These are phyloP conservation scores for Lumbricus terrestris DNA, from an alignment of 2,888 invertebrate genomes.

Conservation along the genomic window DNA sequence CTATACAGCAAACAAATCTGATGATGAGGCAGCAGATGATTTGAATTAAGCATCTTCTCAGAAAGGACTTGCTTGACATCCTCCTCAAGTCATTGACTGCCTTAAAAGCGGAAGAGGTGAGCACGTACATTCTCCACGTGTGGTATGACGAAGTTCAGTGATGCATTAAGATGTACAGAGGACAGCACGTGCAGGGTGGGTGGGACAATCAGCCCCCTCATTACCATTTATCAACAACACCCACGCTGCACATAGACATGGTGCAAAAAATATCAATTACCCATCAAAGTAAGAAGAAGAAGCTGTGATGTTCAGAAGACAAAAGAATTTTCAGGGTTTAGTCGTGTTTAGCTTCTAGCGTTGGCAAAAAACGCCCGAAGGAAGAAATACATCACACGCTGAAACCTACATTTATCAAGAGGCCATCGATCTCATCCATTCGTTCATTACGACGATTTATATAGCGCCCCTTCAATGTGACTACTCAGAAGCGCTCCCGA, in stretches of 20 bases:
- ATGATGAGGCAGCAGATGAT: background rate
- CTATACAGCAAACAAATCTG: background rate
- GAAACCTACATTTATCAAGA: background rate
- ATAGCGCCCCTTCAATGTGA: no score
- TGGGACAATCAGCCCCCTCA: background rate
- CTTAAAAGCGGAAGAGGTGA: background rate
- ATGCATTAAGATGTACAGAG: background rate
- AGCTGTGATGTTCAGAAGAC: background rate
- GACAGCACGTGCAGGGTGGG: background rate
- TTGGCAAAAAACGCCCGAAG: background rate
- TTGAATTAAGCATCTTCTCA: background rate
- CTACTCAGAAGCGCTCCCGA: no score
- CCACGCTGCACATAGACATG: background rate
- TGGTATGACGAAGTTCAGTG: background rate
- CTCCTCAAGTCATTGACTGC: background rate
- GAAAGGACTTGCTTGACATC: background rate
- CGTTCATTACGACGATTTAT: no score
- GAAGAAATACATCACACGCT: background rate
- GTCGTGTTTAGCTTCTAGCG: background rate
- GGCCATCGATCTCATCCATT: no score
- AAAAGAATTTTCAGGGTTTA: background rate
- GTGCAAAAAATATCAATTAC: slow-evolving; percentile 3
- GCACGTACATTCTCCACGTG: background rate
- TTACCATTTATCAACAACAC: background rate
- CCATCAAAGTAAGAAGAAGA: background rate